Base-by-base conservation (phyloP, 2,113 vertebrate genomes). In the Sula dactylatra region DNA sequence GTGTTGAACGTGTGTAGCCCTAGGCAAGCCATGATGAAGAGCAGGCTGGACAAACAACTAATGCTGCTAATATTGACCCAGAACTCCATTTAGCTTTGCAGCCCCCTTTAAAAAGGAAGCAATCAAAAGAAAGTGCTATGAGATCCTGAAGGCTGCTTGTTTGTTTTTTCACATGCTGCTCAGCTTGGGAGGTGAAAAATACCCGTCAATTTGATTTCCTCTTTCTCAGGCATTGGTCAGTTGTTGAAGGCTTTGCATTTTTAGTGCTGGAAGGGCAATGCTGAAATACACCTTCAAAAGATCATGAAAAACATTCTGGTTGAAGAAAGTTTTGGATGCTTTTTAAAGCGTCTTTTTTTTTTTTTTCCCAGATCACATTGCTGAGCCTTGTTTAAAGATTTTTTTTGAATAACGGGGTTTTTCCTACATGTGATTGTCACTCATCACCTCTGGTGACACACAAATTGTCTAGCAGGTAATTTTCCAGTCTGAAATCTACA, bases 91-190 rank as follows among this genome's bases (percentile, higher is more conserved):
- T 81, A 93, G 66, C 82, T 94, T 88, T 91, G 73, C 79, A 83
- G 27, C 26, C 13, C 19, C 13, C 55, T 87, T 95, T 91, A 80
- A 91, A 91, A 94, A 90, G 84, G 78, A 94, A 96, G 64, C 82
- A 91, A 95, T 95, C 94, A 93, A 91, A 97, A 94, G 62, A 94
- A 94, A 95, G 50, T 80, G 36, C 81, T 55, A 49, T 80, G 85
- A 80, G 71, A 83, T 96, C 79, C 78, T 86, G 70, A 91, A 73
- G 47, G 25, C 62, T 54, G 49, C 67, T 90, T 96, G 94, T 97
- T 96, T 96, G 89, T 94, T 94, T 96, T 97, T 96, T 94, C 94
- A 94, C 86, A 87, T 81, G 82, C 87, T 91, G 67, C 89, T 85
- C 86, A 90, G 78, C 88, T 59, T 91, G 89, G 86, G 87, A 94